phyloP scores from a whole-genome alignment of 35 echinoderm and acorn worm genomes.

The Apostichopus parvimensis region DNA sequence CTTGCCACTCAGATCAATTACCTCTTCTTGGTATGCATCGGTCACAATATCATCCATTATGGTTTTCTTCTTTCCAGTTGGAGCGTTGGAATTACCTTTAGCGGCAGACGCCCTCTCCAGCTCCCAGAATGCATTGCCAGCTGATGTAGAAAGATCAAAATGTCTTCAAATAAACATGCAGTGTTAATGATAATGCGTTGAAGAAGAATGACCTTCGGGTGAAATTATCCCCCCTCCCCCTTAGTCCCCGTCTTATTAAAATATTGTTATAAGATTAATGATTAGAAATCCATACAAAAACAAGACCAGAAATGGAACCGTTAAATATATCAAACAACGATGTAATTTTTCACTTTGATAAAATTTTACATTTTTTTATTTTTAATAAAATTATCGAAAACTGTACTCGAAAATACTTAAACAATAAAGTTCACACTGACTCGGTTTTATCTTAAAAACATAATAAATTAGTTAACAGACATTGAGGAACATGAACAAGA shows the following conservation, averaged over 20 bases:
- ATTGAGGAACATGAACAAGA: neutral
- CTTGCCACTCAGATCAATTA: neutral
- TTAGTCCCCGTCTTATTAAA: neutral
- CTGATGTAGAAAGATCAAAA: neutral
- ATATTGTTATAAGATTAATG: neutral
- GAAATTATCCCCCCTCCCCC: no score
- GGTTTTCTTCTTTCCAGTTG: conserved; percentile 66
- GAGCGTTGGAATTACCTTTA: conserved; percentile 24
- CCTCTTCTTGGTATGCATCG: conserved; percentile 43
- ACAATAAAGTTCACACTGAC: no score
- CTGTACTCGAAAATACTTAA: no score
- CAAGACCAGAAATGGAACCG: no score
- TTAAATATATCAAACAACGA: no score
- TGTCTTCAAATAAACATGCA: neutral
- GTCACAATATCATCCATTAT: conserved; percentile 64
- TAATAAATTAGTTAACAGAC: no score
- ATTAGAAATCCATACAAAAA: no score
- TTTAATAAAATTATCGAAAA: no score
- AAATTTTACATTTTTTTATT: no score
- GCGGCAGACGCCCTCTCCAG: conserved; percentile 26
- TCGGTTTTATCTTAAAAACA: no score
- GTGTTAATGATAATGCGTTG: neutral
- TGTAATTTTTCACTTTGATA: no score
- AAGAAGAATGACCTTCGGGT: neutral
- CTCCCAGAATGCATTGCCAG: conserved; percentile 50